Percentiles rank a stretch among this genome's conserved stretches.
Conservation (phyloP, 1,140 invertebrate genomes). For the Drosophila athabasca region DNA sequence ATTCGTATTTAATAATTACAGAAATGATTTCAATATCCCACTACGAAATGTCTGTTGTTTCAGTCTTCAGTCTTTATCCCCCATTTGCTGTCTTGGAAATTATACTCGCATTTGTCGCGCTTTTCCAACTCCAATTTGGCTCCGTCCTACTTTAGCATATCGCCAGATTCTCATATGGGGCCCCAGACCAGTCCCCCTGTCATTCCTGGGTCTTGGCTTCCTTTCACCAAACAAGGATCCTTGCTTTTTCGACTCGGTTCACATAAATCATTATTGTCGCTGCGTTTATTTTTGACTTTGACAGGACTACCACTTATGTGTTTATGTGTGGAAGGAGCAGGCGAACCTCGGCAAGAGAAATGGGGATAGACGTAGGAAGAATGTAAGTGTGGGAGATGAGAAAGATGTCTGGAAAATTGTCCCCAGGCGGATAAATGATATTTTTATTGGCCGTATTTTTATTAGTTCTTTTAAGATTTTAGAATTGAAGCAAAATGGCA, state of each 20-base stretch:
- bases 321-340: slow-evolving; percentile 7
- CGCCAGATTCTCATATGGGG: slow-evolving; percentile 51
- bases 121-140: slow-evolving; percentile 38
- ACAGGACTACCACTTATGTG: slow-evolving; percentile 66
- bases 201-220: slow-evolving; percentile 17
- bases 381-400: background rate
- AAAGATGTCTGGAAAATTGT: slow-evolving; percentile 1
- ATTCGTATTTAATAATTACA: slow-evolving; percentile 26
- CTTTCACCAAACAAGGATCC: slow-evolving; percentile 34
- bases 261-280: slow-evolving; percentile 74
- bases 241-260: slow-evolving; percentile 33
- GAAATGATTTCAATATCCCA: slow-evolving; percentile 1
- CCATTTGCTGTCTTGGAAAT: slow-evolving; percentile 33
- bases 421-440: background rate
- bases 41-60: background rate
- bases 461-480: background rate
- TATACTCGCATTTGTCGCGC: slow-evolving; percentile 70
- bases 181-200: background rate
- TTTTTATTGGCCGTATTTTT: too few species aligned
- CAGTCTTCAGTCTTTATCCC: background rate
- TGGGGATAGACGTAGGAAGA: background rate
- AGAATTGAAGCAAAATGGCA: too few species aligned
- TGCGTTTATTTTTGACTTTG: slow-evolving; percentile 74
- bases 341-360: slow-evolving; percentile 2
- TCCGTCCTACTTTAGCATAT: slow-evolving; percentile 48